These are phyloP conservation scores for Nipponia nippon DNA, from an alignment of 2,113 vertebrate species.

Conservation along the genomic window DNA sequence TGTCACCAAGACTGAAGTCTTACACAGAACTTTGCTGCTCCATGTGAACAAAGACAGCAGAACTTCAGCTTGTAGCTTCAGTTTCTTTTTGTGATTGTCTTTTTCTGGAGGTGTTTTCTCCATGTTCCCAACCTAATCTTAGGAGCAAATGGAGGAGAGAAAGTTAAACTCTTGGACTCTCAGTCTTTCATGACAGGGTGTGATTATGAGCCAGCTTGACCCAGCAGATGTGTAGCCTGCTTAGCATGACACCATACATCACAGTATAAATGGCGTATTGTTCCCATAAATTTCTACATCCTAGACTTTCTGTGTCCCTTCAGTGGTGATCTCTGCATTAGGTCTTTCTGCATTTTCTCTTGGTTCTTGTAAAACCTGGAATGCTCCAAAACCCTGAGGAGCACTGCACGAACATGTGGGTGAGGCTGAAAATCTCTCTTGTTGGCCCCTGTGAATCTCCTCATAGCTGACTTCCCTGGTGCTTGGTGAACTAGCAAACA, in stretches of 20 bases:
- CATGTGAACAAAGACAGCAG: neutral
- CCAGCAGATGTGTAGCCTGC: neutral
- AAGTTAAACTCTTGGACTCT: neutral
- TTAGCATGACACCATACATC: neutral
- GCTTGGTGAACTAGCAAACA: neutral
- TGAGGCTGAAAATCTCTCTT: neutral
- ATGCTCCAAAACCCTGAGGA: neutral
- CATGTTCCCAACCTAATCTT: neutral
- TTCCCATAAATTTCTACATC: neutral
- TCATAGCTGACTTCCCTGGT: neutral
- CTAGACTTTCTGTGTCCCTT: neutral
- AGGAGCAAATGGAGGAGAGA: neutral
- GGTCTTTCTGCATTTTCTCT: neutral
- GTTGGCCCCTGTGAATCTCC: neutral
- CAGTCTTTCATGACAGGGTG: neutral
- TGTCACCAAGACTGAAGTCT: neutral
- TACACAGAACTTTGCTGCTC: neutral
- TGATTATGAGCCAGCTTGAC: neutral
- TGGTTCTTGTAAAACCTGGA: neutral
- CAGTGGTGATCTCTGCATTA: neutral
- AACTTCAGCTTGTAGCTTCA: neutral
- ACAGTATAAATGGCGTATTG: accelerated
- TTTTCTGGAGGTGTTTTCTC: neutral
- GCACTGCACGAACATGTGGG: neutral
- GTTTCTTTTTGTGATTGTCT: neutral